Evolutionary conservation across 2,888 invertebrate species (phyloP), one percentile per base, ranked within the genome.

Genomic region (Adelphocoris suturalis): DNA sequence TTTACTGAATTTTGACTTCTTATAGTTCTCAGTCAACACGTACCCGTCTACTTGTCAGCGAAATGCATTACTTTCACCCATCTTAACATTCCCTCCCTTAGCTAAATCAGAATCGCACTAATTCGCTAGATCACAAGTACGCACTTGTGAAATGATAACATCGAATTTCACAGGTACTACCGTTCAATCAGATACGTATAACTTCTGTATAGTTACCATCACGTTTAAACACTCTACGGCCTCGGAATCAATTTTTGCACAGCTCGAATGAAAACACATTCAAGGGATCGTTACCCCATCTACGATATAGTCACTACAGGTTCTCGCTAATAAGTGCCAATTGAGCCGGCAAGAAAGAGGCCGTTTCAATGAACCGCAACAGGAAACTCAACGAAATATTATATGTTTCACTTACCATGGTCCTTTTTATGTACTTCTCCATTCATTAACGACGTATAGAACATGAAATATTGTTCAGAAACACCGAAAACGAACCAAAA

Each of bases 351-450:
- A n/a, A 23, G 46, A 37, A 86, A 68, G 68, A 86, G 86, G 86
- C 61, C 86, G 86, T 86, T 86, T 86, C 76, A 76, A 86, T 86
- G 19, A 86, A 19, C n/a, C 13, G 68, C 46, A 9, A 75, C 76
- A n/a, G 61, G 68, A 86, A 86, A 86, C 68, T 12, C 19, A 16
- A 7, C 0, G 47, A 37, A 86, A 76, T 47, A 47, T 12, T 1
- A 48, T n/a, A 84, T 9, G 23, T 19, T 12, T 9, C 0, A 88
- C 89, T 89, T 55, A 89, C 89, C 89, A 89, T 89, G 47, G 84
- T 89, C 85, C 85, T 85, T 55, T 78, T 89, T 81, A 89, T 89
- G 76, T 89, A 89, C 80, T 89, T 85, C 89, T 89, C 89, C 89
- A 89, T 89, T 89, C 89, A 89, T 89, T 85, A 78, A 85, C 75